Evolutionary conservation across 2,113 vertebrate genomes (phyloP).

Genomic region (Crotophaga sulcirostris): DNA sequence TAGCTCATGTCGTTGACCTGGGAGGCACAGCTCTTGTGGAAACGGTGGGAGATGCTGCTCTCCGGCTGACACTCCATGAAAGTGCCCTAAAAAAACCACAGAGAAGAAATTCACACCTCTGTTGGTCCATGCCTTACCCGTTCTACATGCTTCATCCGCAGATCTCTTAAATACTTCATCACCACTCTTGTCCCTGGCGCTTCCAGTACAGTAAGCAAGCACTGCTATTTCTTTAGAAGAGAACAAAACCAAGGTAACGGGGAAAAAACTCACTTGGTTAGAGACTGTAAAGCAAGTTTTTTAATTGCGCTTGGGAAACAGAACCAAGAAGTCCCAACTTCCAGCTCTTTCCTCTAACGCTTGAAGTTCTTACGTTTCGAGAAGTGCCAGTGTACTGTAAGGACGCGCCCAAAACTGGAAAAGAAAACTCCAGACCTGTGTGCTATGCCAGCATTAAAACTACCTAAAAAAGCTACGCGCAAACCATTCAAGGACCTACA

Average conservation of each 20-base stretch:
- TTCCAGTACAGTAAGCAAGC: slow-evolving; percentile 53
- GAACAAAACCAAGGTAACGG: slow-evolving; percentile 27
- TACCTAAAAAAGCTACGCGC: not conserved
- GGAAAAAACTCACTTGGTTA: slow-evolving; percentile 39
- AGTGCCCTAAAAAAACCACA: slow-evolving; percentile 85
- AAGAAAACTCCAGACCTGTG: not conserved
- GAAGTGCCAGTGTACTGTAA: slow-evolving; percentile 59
- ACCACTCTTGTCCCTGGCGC: slow-evolving; percentile 35
- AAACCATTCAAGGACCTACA: not conserved
- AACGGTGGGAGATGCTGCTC: slow-evolving; percentile 93
- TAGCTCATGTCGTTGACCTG: slow-evolving; percentile 86
- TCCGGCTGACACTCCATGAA: slow-evolving; percentile 98
- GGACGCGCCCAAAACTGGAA: slow-evolving; percentile 11
- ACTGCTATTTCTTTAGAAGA: slow-evolving; percentile 57
- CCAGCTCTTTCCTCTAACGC: slow-evolving; percentile 9
- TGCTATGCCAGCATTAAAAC: not conserved
- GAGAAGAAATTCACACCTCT: not conserved
- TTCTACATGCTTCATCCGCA: not conserved
- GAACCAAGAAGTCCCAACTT: slow-evolving; percentile 24
- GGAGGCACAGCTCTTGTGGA: slow-evolving; percentile 91
- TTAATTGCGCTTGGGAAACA: slow-evolving; percentile 10
- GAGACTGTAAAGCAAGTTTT: slow-evolving; percentile 36
- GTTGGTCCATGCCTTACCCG: not conserved
- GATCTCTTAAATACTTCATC: not conserved
- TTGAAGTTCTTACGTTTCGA: slow-evolving; percentile 18